phyloP scores from a whole-genome alignment of 2,113 vertebrate species.

The Eonycteris spelaea region DNA sequence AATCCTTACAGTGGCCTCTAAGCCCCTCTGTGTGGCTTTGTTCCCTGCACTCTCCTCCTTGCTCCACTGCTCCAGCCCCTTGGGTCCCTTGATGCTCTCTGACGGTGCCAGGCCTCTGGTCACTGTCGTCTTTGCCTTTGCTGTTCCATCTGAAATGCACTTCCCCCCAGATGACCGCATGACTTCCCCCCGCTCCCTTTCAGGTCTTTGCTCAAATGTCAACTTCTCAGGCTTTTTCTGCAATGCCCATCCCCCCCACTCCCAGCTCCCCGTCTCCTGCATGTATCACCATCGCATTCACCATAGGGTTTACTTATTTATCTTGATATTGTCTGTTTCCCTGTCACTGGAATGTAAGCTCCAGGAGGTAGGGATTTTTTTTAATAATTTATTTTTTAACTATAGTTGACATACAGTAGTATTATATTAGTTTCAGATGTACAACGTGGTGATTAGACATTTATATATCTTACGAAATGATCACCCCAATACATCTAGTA shows the following conservation, averaged over 20 bases:
- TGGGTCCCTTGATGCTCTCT: not conserved
- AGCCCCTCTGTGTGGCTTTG: accelerated
- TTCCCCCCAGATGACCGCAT: not conserved
- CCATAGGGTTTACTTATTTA: not conserved
- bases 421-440: too few relatives aligned
- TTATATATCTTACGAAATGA: too few relatives aligned
- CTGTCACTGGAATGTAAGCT: not conserved
- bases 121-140: not conserved
- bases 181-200: not conserved
- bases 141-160: not conserved
- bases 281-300: not conserved
- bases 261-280: too few relatives aligned
- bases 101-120: not conserved
- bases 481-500: too few relatives aligned
- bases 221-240: not conserved
- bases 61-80: not conserved
- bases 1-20: not conserved
- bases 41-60: not conserved
- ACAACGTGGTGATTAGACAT: too few relatives aligned
- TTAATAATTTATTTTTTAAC: too few relatives aligned
- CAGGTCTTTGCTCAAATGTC: not conserved
- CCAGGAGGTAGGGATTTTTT: not conserved
- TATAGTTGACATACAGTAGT: too few relatives aligned
- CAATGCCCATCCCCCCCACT: not conserved
- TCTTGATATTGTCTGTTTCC: not conserved